Evolutionary conservation across 2,113 vertebrate species (phyloP).

Genomic region (Psephotus haematonotus): DNA sequence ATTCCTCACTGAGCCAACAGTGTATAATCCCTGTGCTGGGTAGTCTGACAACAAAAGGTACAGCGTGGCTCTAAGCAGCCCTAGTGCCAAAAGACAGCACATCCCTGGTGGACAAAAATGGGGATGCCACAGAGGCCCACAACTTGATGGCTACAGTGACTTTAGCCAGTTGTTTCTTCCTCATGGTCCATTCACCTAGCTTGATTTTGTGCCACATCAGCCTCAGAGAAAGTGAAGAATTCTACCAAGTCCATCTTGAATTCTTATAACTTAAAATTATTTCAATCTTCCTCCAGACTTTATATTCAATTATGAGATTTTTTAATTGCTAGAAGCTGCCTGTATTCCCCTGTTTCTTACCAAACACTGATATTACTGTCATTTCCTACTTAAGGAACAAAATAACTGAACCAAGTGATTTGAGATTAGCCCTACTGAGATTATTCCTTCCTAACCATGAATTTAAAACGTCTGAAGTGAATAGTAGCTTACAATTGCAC

Average conservation of each 20-base stretch:
- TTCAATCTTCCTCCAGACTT: neutral
- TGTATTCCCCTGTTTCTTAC: neutral
- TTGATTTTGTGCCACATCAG: neutral
- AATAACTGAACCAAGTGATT: neutral
- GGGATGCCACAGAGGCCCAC: neutral
- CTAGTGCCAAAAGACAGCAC: neutral
- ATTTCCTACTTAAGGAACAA: neutral
- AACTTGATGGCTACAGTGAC: neutral
- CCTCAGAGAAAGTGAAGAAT: neutral
- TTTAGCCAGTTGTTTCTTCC: neutral
- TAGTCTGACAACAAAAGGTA: neutral
- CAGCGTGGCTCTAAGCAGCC: neutral
- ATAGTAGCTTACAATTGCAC: neutral
- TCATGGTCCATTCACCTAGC: neutral
- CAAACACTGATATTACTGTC: neutral
- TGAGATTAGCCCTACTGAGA: neutral
- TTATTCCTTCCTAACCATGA: neutral
- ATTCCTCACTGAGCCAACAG: neutral
- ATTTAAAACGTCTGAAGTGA: neutral
- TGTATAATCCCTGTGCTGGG: rapidly evolving
- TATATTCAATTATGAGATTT: neutral
- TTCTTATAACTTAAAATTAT: neutral
- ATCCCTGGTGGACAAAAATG: neutral
- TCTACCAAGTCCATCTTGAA: neutral
- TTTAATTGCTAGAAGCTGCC: neutral